phyloP scores from a whole-genome alignment of 2,113 vertebrate genomes.

The Chamaetylas fuelleborni region DNA sequence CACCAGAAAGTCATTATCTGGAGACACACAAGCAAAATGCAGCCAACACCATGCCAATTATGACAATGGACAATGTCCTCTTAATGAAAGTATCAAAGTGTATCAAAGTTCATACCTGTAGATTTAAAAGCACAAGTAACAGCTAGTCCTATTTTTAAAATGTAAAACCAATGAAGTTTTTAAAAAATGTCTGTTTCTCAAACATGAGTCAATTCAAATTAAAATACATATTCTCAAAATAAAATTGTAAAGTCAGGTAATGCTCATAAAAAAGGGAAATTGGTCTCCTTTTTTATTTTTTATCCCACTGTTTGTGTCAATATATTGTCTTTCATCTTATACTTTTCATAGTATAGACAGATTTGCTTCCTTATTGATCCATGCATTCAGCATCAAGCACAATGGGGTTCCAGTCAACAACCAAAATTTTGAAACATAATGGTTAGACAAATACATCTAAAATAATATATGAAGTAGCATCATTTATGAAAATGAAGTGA shows the following conservation, averaged over 20 bases:
- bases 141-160: background rate
- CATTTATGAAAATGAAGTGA: background rate
- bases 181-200: background rate
- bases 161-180: background rate
- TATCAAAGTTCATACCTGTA: background rate
- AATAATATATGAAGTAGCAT: background rate
- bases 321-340: background rate
- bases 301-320: background rate
- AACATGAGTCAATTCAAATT: background rate
- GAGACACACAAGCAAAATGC: background rate
- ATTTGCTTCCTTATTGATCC: background rate
- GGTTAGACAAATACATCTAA: background rate
- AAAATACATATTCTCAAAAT: background rate
- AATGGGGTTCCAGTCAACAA: background rate
- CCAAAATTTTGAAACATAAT: background rate
- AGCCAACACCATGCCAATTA: background rate
- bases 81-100: background rate
- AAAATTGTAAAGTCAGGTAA: background rate
- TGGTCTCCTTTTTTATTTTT: background rate
- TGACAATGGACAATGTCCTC: background rate
- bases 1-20: background rate
- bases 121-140: background rate
- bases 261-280: background rate
- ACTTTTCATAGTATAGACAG: background rate
- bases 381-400: rapidly evolving